phyloP scores from a whole-genome alignment of 2,888 invertebrate genomes.

The Odontocolon sp. region DNA sequence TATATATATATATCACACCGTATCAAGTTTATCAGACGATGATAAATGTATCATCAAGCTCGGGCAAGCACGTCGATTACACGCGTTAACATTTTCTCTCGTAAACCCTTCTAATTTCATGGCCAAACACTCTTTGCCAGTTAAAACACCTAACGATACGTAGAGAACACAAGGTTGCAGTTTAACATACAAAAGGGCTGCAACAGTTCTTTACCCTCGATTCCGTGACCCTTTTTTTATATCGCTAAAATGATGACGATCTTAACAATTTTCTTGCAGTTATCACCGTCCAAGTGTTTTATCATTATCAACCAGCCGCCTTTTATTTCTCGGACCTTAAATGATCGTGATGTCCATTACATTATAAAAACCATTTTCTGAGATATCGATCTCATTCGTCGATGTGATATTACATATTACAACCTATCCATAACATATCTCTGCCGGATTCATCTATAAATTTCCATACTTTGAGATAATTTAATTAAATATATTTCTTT shows the following conservation, averaged over 20 bases:
- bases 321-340: conserved; percentile 58
- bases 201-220: conserved; percentile 65
- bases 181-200: conserved; percentile 80
- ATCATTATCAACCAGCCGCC: conserved; percentile 67
- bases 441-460: no score
- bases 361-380: no score
- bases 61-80: conserved; percentile 36
- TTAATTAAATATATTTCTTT: background rate
- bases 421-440: no score
- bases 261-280: conserved; percentile 49
- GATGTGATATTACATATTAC: no score
- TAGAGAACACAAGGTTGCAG: conserved; percentile 78
- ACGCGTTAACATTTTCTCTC: conserved; percentile 40
- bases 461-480: background rate
- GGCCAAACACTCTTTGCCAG: conserved; percentile 45
- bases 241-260: conserved; percentile 22
- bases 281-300: background rate
- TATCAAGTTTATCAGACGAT: conserved; percentile 36
- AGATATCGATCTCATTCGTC: conserved; percentile 9
- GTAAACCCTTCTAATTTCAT: conserved; percentile 35
- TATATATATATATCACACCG: conserved; percentile 23
- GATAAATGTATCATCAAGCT: conserved; percentile 37
- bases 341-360: no score
- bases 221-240: conserved; percentile 40
- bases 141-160: conserved; percentile 57